These are phyloP conservation scores for Crax fasciolata DNA, from an alignment of 2,797 vertebrate genomes.

Conservation along the genomic window DNA sequence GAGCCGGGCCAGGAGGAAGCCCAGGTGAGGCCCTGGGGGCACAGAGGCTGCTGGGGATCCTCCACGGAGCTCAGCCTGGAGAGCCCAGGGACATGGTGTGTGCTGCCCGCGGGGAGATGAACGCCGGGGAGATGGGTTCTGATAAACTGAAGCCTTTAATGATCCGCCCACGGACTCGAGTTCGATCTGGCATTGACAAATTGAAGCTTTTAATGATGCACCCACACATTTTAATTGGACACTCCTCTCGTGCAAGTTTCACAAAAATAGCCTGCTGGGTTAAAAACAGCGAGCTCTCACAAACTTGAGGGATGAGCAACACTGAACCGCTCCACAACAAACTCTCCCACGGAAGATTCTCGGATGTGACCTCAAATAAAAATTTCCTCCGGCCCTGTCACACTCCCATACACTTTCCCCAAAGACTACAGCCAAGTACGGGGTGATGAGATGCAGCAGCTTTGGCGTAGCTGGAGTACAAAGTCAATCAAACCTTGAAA, in stretches of 20 bases:
- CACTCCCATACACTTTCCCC: background rate
- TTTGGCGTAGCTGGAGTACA: slow-evolving; percentile 18
- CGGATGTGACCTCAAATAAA: background rate
- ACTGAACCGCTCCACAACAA: background rate
- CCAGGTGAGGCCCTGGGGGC: background rate
- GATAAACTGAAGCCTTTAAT: slow-evolving; percentile 73
- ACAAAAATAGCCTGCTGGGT: slow-evolving; percentile 53
- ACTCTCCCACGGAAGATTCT: background rate
- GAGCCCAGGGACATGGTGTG: background rate
- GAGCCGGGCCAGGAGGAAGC: background rate
- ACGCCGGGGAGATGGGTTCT: slow-evolving; percentile 50
- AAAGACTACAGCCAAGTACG: background rate
- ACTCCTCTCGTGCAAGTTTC: slow-evolving; percentile 59
- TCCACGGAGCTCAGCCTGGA: background rate
- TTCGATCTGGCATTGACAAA: slow-evolving; percentile 78
- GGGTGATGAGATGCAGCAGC: slow-evolving; percentile 34
- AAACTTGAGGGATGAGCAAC: background rate
- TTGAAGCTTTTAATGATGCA: slow-evolving; percentile 70
- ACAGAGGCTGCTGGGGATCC: background rate
- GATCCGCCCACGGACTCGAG: slow-evolving; percentile 69
- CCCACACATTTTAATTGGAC: slow-evolving; percentile 64
- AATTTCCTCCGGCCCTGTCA: background rate
- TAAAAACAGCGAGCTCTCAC: background rate
- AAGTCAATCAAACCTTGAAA: slow-evolving; percentile 72
- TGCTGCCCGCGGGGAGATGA: background rate